Conservation (phyloP, 2,888 invertebrate species). For the Hipparchia sbordonii region DNA sequence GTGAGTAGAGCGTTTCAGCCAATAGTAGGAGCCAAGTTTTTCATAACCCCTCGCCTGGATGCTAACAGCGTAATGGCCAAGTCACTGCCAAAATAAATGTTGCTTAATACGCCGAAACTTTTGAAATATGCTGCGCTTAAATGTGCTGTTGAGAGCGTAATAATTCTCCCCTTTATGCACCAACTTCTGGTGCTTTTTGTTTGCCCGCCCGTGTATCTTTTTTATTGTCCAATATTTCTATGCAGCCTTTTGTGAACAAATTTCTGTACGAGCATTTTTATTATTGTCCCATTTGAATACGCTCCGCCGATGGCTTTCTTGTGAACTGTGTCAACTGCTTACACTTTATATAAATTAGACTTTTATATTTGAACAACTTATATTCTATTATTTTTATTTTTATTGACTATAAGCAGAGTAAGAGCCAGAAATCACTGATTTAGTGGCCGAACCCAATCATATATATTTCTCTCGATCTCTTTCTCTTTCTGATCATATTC, state of each 20-base stretch:
- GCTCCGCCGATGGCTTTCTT: slow-evolving; percentile 29
- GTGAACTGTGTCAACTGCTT: slow-evolving; percentile 33
- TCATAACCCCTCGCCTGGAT: slow-evolving; percentile 62
- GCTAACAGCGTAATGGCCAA: slow-evolving; percentile 69
- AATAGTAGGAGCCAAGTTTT: slow-evolving; percentile 60
- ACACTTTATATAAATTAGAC: slow-evolving; percentile 1
- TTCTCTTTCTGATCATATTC: too few relatives aligned
- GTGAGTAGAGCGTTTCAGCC: slow-evolving; percentile 14
- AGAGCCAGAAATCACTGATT: too few relatives aligned
- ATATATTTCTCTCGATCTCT: too few relatives aligned
- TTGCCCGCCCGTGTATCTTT: slow-evolving; percentile 62
- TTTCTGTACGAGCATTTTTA: slow-evolving; percentile 35
- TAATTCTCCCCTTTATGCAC: slow-evolving; percentile 78
- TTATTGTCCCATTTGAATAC: slow-evolving; percentile 33
- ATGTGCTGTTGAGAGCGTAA: slow-evolving; percentile 80
- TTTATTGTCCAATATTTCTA: slow-evolving; percentile 57
- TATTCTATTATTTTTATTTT: too few relatives aligned
- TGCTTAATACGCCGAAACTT: slow-evolving; percentile 82
- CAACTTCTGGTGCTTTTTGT: slow-evolving; percentile 66
- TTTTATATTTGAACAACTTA: slow-evolving; percentile 4
- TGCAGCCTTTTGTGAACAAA: slow-evolving; percentile 44
- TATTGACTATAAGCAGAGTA: too few relatives aligned
- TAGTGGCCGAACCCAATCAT: too few relatives aligned
- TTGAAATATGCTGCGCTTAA: slow-evolving; percentile 81
- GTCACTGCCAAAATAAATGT: slow-evolving; percentile 83